Base-by-base conservation (phyloP, 2,888 invertebrate genomes). In the Tipula unca region DNA sequence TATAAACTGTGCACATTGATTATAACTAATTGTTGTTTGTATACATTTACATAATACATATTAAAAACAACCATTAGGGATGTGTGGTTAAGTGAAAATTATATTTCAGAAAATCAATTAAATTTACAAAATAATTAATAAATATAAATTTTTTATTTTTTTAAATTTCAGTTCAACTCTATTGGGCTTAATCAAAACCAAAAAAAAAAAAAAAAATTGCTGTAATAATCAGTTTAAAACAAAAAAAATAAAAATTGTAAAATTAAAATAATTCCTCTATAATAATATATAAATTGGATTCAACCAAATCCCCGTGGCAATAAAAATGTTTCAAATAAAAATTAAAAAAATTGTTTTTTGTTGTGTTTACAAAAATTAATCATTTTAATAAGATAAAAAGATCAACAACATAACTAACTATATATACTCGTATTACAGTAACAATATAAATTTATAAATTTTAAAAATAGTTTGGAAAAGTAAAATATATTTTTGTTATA, bases 381-480 rank as follows among this genome's bases (percentile, higher is more conserved):
- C 69, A 69, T 69, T 69, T 69, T 48, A 69, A 69, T 69, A 69
- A 69, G 69, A 69, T 69, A 69, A 69, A 48, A 20, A 69, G 69
- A 69, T 69, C 69, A 69, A 25, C 69, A 25, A 69, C 69, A 25
- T 25, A 14, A 69, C 25, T 69, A 69, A 69, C 69, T 25, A 69
- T 69, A 8, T 54, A 54, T 17, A 69, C 1, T 48, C n/a, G 17
- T 48, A 48, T n/a, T 69, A 69, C 25, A 20, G 6, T 3, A 69
- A 25, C 25, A 69, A 25, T 69, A 69, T 2, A n/a, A n/a, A 32
- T 32, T 1, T 1, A 39, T 20, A 48, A 3, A 48, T 48, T 48
- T 48, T 48, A 14, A 48, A 48, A 17, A 48, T 17, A 48, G 20
- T 48, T 48, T 48, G 17, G 6, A 48, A 48, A 48, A 48, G 48